Conservation (phyloP, 2,888 invertebrate species). For the Orthosia gracilis region DNA sequence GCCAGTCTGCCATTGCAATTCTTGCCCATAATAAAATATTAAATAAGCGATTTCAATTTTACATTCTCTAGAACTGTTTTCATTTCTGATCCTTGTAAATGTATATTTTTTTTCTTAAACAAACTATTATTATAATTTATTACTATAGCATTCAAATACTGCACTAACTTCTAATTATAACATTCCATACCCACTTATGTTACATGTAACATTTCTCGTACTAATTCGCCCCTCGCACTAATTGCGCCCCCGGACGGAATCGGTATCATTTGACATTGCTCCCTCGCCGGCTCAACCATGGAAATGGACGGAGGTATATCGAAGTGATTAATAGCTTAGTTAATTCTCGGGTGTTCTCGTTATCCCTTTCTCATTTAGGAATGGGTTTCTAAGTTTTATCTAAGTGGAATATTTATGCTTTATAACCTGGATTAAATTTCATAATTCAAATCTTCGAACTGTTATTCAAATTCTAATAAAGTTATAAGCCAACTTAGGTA, state of each 20-base stretch:
- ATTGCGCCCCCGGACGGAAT: slow-evolving; percentile 35
- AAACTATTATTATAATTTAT: too few relatives aligned
- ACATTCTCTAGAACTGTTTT: too few relatives aligned
- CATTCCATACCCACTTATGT: neutral
- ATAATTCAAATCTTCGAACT: neutral
- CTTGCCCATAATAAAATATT: too few relatives aligned
- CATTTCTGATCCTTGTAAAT: too few relatives aligned
- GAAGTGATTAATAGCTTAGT: slow-evolving; percentile 50
- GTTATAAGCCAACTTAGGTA: too few relatives aligned
- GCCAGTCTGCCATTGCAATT: too few relatives aligned
- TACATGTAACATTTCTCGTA: slow-evolving; percentile 16
- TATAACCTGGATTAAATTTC: neutral
- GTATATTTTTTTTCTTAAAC: too few relatives aligned
- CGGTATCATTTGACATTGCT: slow-evolving; percentile 50
- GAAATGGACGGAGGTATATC: slow-evolving; percentile 36
- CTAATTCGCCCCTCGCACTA: slow-evolving; percentile 31
- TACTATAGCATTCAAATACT: neutral
- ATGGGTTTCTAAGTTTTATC: slow-evolving; percentile 14
- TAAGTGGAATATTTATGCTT: neutral
- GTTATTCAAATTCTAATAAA: too few relatives aligned
- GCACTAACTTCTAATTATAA: neutral
- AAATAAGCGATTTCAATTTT: too few relatives aligned
- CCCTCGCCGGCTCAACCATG: slow-evolving; percentile 10
- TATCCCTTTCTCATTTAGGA: slow-evolving; percentile 21
- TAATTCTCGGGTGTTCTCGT: slow-evolving; percentile 40